Evolutionary conservation across 2,888 invertebrate species (phyloP).

Genomic region (Pterobdella sp.): DNA sequence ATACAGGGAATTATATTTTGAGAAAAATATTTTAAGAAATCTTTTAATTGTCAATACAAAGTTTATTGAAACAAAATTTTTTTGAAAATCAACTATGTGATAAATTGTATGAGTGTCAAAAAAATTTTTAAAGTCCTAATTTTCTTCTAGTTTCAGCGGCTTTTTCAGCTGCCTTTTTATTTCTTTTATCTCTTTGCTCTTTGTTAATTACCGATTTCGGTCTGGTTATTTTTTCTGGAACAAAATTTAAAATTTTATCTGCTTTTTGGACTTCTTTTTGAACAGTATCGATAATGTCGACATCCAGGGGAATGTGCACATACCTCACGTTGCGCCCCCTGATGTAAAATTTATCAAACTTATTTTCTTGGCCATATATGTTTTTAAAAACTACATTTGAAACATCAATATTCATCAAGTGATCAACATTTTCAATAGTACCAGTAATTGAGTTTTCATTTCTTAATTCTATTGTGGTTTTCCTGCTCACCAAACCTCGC

Average conservation of each 20-base stretch:
- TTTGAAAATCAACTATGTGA: too few species aligned
- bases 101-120: too few species aligned
- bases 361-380: neutral
- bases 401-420: constrained; percentile 24
- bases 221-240: neutral
- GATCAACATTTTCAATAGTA: constrained; percentile 12
- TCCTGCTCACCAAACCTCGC: constrained; percentile 14
- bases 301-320: constrained; percentile 26
- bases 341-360: constrained; percentile 24
- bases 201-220: constrained; percentile 15
- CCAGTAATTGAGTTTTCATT: constrained; percentile 20
- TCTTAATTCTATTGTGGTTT: constrained; percentile 25
- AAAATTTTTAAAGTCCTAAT: constrained; percentile 13
- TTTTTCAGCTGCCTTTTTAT: constrained; percentile 16
- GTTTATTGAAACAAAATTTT: too few species aligned
- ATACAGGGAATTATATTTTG: too few species aligned
- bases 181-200: constrained; percentile 8
- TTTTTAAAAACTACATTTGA: neutral
- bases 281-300: constrained; percentile 9
- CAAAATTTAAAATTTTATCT: neutral
- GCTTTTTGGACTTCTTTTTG: constrained; percentile 12
- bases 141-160: constrained; percentile 17
- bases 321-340: constrained; percentile 20
- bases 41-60: too few species aligned
- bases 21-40: too few species aligned